Percentiles rank a stretch among this genome's conserved stretches.
Evolutionary conservation across 2,797 vertebrate species (phyloP).

Genomic region (Australoheros facetus): DNA sequence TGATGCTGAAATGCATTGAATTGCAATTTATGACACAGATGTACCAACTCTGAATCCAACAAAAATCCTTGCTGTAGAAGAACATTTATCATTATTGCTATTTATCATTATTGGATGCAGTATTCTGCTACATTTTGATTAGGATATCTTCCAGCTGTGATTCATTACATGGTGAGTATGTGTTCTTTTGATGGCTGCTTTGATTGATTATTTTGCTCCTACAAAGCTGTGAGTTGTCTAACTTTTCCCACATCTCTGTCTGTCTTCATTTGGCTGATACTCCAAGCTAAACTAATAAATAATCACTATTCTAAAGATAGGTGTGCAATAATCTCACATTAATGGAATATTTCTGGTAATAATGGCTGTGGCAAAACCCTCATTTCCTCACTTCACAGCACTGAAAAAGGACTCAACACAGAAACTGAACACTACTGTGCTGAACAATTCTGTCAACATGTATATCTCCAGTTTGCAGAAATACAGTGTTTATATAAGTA

Average conservation of each 20-base stretch:
- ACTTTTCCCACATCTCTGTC: conserved; percentile 29
- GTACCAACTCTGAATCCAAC: conserved; percentile 21
- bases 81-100: conserved; percentile 1
- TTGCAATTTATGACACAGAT: conserved; percentile 21
- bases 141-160: conserved; percentile 53
- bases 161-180: conserved; percentile 53
- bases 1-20: background rate
- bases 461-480: background rate
- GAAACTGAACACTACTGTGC: background rate
- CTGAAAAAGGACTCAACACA: background rate
- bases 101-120: conserved; percentile 51
- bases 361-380: conserved; percentile 15
- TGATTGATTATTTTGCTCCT: conserved; percentile 56
- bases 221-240: conserved; percentile 35
- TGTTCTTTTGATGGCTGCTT: conserved; percentile 39
- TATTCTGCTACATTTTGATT: conserved; percentile 48
- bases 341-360: conserved; percentile 6
- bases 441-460: background rate
- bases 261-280: conserved; percentile 5
- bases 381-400: conserved; percentile 5
- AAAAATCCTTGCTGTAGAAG: conserved; percentile 14
- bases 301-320: background rate
- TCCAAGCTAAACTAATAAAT: conserved; percentile 7
- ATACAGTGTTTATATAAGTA: background rate
- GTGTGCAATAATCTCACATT: conserved; percentile 11